Evolutionary conservation across 1,140 invertebrate species (phyloP).

Genomic region (Diabrotica virgifera): DNA sequence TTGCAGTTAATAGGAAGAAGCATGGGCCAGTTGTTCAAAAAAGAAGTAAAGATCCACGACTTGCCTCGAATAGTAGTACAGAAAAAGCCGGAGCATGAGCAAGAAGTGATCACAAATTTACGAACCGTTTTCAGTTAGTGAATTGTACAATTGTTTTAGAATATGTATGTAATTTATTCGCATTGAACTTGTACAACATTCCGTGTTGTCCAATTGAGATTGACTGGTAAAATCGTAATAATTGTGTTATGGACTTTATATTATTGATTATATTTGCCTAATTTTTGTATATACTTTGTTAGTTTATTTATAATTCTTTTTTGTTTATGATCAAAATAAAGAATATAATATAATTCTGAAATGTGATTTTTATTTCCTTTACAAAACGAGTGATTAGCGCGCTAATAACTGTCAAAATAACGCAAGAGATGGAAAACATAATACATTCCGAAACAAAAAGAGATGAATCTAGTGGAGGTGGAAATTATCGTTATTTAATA

Average conservation of each 20-base stretch:
- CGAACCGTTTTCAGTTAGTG: slow-evolving; percentile 39
- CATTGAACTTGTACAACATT: slow-evolving; percentile 33
- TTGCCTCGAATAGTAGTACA: slow-evolving; percentile 64
- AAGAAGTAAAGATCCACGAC: slow-evolving; percentile 80
- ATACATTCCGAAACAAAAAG: no score
- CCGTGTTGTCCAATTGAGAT: slow-evolving; percentile 33
- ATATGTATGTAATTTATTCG: slow-evolving; percentile 26
- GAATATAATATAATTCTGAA: slow-evolving; percentile 6
- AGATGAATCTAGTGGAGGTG: no score
- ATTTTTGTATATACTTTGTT: slow-evolving; percentile 29
- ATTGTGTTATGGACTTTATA: slow-evolving; percentile 2
- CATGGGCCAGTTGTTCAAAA: slow-evolving; percentile 80
- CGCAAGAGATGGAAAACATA: no score
- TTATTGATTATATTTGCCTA: slow-evolving; percentile 4
- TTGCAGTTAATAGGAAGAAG: slow-evolving; percentile 73
- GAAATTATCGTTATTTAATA: no score
- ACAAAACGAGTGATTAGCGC: no score
- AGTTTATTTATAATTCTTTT: slow-evolving; percentile 23
- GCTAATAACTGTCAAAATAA: no score
- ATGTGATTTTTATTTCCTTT: not conserved
- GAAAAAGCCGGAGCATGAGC: slow-evolving; percentile 53
- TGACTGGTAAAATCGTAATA: slow-evolving; percentile 17
- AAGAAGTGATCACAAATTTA: slow-evolving; percentile 46
- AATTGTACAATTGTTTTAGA: slow-evolving; percentile 20
- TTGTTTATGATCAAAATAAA: slow-evolving; percentile 14